Conservation (phyloP, 2,888 invertebrate genomes). For the Hypomecis punctinalis region DNA sequence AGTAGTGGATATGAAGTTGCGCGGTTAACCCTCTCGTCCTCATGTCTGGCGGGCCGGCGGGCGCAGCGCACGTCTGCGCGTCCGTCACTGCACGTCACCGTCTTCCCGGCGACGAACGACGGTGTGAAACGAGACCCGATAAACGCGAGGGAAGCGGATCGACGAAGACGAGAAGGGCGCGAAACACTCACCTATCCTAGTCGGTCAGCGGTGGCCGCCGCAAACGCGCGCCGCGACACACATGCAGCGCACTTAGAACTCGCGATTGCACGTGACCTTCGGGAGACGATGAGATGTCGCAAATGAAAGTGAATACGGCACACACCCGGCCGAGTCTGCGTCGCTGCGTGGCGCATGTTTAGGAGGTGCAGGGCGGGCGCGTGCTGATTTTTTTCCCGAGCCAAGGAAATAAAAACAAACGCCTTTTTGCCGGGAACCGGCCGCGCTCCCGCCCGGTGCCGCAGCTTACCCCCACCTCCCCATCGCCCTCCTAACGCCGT, state of each 20-base stretch:
- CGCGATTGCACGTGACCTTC: constrained; percentile 81
- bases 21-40: constrained; percentile 70
- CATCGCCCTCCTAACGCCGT: constrained; percentile 3
- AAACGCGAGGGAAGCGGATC: constrained; percentile 72
- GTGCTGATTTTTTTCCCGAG: constrained; percentile 81
- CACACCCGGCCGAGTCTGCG: constrained; percentile 81
- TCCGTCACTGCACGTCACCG: constrained; percentile 62
- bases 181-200: constrained; percentile 77
- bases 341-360: constrained; percentile 86
- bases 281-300: constrained; percentile 82
- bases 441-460: constrained; percentile 52
- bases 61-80: constrained; percentile 62
- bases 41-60: constrained; percentile 55
- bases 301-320: constrained; percentile 85
- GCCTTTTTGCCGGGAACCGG: constrained; percentile 79
- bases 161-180: constrained; percentile 69
- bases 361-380: constrained; percentile 84
- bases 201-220: constrained; percentile 78
- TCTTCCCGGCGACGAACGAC: constrained; percentile 73
- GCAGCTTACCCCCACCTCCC: constrained; percentile 23
- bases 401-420: constrained; percentile 84
- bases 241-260: constrained; percentile 57
- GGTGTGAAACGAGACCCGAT: constrained; percentile 73
- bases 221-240: constrained; percentile 69
- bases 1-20: constrained; percentile 70